Evolutionary conservation across 2,888 invertebrate species (phyloP).

Genomic region (Harmothoe impar): DNA sequence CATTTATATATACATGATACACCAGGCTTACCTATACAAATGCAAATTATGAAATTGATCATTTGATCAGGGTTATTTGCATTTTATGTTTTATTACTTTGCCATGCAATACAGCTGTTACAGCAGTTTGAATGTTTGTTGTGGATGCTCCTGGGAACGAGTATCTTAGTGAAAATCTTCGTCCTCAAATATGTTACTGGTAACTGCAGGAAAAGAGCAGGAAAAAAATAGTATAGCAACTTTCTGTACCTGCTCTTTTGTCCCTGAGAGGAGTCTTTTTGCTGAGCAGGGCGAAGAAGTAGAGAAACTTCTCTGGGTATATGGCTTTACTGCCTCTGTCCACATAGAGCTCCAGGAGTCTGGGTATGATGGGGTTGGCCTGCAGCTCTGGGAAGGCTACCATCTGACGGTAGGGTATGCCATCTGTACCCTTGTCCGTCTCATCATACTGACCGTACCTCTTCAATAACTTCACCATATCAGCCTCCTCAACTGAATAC

Average conservation of each 20-base stretch:
- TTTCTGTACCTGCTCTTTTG: constrained; percentile 22
- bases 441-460: constrained; percentile 31
- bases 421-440: constrained; percentile 41
- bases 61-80: too few species aligned
- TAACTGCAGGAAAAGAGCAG: too few species aligned
- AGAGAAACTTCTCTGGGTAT: constrained; percentile 37
- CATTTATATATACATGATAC: too few species aligned
- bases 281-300: constrained; percentile 52
- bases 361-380: constrained; percentile 21
- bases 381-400: constrained; percentile 43
- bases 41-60: too few species aligned
- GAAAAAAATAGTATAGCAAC: too few species aligned
- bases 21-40: too few species aligned
- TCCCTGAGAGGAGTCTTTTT: constrained; percentile 32
- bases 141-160: too few species aligned
- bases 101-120: too few species aligned
- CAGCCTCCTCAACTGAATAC: constrained; percentile 20
- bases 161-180: too few species aligned
- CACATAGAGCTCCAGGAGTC: constrained; percentile 37
- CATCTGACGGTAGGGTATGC: constrained; percentile 4
- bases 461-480: constrained; percentile 56
- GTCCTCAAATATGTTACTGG: too few species aligned
- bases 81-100: too few species aligned
- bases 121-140: too few species aligned
- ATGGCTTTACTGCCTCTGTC: neutral